Percentiles rank a stretch among this genome's conserved stretches.
Conservation (phyloP, 2,113 vertebrate species). For the Melanocharis versteri region DNA sequence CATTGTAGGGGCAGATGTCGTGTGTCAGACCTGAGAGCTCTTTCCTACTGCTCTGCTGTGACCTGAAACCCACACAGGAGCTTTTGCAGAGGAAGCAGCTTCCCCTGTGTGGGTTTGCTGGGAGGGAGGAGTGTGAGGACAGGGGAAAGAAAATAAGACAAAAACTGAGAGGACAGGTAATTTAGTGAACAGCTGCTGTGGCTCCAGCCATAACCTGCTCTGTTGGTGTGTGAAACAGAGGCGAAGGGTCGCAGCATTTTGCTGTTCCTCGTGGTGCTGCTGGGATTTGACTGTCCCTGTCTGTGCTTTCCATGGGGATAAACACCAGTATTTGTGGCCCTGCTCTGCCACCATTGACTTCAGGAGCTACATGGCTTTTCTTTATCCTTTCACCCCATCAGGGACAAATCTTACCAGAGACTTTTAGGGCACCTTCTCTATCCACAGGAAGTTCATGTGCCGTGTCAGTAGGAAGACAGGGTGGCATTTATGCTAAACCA, state of each 20-base stretch:
- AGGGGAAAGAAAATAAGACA: background rate
- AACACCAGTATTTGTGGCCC: background rate
- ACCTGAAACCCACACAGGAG: background rate
- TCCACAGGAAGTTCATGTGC: background rate
- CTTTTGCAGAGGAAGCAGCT: background rate
- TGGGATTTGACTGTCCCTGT: background rate
- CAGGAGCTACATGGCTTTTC: background rate
- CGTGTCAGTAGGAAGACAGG: background rate
- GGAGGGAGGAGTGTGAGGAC: background rate
- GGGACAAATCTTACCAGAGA: background rate
- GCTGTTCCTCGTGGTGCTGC: background rate
- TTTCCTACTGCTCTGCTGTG: background rate
- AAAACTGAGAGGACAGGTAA: background rate
- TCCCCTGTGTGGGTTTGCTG: background rate
- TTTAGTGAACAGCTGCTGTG: accelerated
- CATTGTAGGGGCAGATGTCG: accelerated
- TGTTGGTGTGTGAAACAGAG: background rate
- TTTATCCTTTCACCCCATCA: background rate
- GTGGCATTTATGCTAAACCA: background rate
- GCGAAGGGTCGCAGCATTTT: accelerated
- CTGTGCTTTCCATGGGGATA: background rate
- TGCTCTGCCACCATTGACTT: background rate
- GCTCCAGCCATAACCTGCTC: accelerated
- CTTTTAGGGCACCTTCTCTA: background rate
- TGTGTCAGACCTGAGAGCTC: background rate